Evolutionary conservation across 92 coral and sea anemone species (phyloP), one percentile per base, ranked within the genome.

Genomic region (Palythoa caribaeorum): DNA sequence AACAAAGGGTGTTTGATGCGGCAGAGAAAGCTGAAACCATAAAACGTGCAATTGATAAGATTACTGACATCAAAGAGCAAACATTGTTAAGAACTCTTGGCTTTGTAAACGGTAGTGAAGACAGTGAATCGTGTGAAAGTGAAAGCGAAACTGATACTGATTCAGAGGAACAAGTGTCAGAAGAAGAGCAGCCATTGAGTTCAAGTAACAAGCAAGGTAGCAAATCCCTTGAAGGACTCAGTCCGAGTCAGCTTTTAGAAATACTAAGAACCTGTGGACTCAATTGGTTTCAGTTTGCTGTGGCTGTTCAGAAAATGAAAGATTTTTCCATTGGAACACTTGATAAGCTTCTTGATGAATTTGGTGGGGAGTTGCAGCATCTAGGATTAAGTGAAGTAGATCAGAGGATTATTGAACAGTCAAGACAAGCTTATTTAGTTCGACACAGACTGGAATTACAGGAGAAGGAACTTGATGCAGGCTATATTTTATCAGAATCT

Each of bases 101-200:
- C 76, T 19, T 87, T 79, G 50, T 85, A 76, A 50, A 87, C 52
- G 80, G 73, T 28, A 74, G 87, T 87, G 80, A 66, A 74, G 80
- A 71, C 44, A 66, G 90, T 74, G 90, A 90, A 51, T 75, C 83
- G 75, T 40, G 55, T 73, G 83, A 86, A 79, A 86, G 81, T 28
- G 92, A 78, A 85, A 90, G 90, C 39, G 92, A 90, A 62, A 75
- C 89, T 90, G 92, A 89, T 60, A 52, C 78, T 81, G 83, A 80
- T 70, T 80, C 40, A 59, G 69, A 62, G 28, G 88, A 87, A 73
- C 17, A 77, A 79, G 38, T n/a, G 62, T 38, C 59, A 53, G 73
- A 65, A 66, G 87, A 72, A 66, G 76, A 66, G 76, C 75, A 69
- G 76, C 76, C 48, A 66, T 83, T 60, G 17, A 70, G 86, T 66